Evolutionary conservation across 2,888 invertebrate species (phyloP).

Genomic region (Branchinecta sandiegonensis): DNA sequence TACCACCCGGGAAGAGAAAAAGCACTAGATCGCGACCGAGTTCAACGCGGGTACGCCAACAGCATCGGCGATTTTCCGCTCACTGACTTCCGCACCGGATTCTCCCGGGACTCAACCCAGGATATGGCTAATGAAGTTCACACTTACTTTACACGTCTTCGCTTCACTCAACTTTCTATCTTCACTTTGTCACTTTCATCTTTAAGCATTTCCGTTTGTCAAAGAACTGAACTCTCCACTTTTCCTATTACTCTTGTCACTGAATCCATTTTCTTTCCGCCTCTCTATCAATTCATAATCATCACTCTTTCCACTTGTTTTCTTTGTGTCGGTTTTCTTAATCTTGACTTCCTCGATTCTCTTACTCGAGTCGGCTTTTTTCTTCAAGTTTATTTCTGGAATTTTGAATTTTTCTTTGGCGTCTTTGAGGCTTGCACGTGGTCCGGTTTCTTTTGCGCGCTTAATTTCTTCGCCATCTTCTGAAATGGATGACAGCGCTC

Average conservation of each 20-base stretch:
- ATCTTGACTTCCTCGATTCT: not conserved
- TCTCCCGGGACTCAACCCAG: too few relatives aligned
- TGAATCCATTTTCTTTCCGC: constrained; percentile 7
- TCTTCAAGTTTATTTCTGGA: not conserved
- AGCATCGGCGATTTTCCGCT: too few relatives aligned
- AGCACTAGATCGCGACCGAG: too few relatives aligned
- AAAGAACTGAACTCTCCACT: constrained; percentile 5
- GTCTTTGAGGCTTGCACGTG: constrained; percentile 15
- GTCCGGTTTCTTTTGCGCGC: not conserved
- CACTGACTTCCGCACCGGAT: too few relatives aligned
- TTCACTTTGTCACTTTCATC: not conserved
- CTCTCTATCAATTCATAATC: not conserved
- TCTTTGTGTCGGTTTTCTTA: constrained; percentile 8
- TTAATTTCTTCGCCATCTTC: constrained; percentile 2
- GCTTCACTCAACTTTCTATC: too few relatives aligned
- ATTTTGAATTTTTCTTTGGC: constrained; percentile 8
- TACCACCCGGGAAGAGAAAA: too few relatives aligned
- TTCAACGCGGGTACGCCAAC: too few relatives aligned
- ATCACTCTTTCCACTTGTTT: not conserved
- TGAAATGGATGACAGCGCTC: not conserved
- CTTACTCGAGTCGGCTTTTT: not conserved
- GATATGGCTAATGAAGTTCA: too few relatives aligned
- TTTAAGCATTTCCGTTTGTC: not conserved
- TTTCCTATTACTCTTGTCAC: not conserved
- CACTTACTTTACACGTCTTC: too few relatives aligned